Base-by-base conservation (phyloP, 2,113 vertebrate species). In the Megaceryle maxima region DNA sequence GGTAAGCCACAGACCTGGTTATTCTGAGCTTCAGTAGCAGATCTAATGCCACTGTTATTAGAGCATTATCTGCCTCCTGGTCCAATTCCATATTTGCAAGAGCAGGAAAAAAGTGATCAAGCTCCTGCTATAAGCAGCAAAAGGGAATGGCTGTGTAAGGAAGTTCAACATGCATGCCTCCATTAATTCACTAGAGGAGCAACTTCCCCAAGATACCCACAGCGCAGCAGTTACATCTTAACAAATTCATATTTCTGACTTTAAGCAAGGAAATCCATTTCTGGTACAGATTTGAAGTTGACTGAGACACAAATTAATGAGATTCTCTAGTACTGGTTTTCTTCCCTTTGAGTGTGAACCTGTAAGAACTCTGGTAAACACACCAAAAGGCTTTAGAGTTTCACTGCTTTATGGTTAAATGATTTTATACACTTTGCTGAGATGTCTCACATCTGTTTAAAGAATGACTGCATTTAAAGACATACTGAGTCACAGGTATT, bases 241-340 rank as follows among this genome's bases (percentile, higher is more conserved):
- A 86, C 69, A 83, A 75, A 85, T 53, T 44, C 10, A 1, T 72
- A 59, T 63, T 83, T 90, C 87, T 85, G 56, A 48, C 10, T 90
- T 91, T 82, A 70, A 43, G 17, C 63, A 82, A 96, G 85, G 56
- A 93, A 96, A 94, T 88, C 28, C 43, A 60, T 62, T 93, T 85
- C 79, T 26, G 20, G 60, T 83, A 67, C 20, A 72, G 64, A 92
- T 68, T 44, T 94, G 68, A 90, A 88, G 62, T 68, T 91, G 68
- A 87, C 77, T 13, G 39, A 85, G 59, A 85, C 67, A 59, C 11
- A 78, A 88, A 70, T 73, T 82, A 87, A 73, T 77, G 37, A 63
- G 29, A 80, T 72, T 78, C 55, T 21, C 63, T 35, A 72, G 43
- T 24, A 92, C 16, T 59, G 68, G 37, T 90, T 93, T 67, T 88